phyloP scores from a whole-genome alignment of 2,113 vertebrate species.

The Trogon surrucura region DNA sequence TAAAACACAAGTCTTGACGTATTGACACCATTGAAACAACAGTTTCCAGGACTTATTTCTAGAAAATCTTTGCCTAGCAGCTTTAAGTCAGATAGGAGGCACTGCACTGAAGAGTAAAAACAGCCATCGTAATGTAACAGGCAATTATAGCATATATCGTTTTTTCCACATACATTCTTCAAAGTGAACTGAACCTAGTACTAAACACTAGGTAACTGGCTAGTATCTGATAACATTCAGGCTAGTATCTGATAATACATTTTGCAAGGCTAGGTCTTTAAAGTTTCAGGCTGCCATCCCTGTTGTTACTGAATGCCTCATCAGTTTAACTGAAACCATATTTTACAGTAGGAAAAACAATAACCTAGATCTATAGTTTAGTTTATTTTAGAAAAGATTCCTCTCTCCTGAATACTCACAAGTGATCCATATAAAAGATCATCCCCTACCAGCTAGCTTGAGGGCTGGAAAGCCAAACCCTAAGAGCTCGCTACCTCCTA shows the following conservation, averaged over 20 bases:
- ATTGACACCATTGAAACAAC: not conserved
- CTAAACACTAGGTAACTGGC: not conserved
- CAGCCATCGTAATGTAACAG: not conserved
- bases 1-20: not conserved
- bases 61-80: not conserved
- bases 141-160: not conserved
- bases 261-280: not conserved
- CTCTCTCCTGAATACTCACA: not conserved
- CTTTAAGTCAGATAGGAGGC: not conserved
- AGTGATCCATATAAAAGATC: not conserved
- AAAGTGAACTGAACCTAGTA: not conserved
- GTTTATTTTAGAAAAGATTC: not conserved
- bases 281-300: not conserved
- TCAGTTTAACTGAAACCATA: not conserved
- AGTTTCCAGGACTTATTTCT: not conserved
- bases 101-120: not conserved
- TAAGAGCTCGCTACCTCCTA: not conserved
- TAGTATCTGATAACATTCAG: not conserved
- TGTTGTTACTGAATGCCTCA: not conserved
- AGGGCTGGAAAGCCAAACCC: not conserved
- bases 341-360: not conserved
- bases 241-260: not conserved
- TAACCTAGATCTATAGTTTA: not conserved
- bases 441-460: not conserved
- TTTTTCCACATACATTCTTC: not conserved